These are phyloP conservation scores for Graphium colonna DNA, from an alignment of 2,888 invertebrate species.

Conservation along the genomic window DNA sequence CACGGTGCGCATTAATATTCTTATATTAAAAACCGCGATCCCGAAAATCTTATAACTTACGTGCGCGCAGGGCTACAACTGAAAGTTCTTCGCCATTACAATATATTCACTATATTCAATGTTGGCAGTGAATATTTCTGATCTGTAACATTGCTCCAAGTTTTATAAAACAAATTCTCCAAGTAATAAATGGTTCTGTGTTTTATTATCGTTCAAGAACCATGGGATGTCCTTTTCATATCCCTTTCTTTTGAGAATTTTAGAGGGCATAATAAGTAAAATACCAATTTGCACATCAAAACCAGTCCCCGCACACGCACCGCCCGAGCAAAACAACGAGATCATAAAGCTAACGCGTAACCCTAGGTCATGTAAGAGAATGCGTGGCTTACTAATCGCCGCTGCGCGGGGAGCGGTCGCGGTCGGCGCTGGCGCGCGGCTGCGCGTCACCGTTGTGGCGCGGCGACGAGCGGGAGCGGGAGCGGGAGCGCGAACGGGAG, in stretches of 20 bases:
- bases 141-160: too few species aligned
- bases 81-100: too few species aligned
- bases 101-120: too few species aligned
- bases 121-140: too few species aligned
- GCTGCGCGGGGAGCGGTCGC: slow-evolving; percentile 70
- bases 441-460: slow-evolving; percentile 61
- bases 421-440: slow-evolving; percentile 48
- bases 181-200: too few species aligned
- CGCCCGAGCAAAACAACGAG: slow-evolving; percentile 24
- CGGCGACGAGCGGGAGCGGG: slow-evolving; percentile 59
- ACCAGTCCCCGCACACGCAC: too few species aligned
- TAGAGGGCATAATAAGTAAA: too few species aligned
- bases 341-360: slow-evolving; percentile 34
- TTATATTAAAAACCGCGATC: slow-evolving; percentile 40
- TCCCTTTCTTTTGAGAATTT: too few species aligned
- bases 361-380: slow-evolving; percentile 24
- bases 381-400: slow-evolving; percentile 36
- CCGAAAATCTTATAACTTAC: slow-evolving; percentile 21
- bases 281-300: too few species aligned
- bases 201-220: too few species aligned
- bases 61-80: neutral
- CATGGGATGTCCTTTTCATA: too few species aligned
- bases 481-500: slow-evolving; percentile 50
- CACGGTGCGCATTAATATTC: slow-evolving; percentile 38
- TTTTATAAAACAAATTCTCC: too few species aligned